These are phyloP conservation scores for Samia ricini DNA, from an alignment of 1,140 invertebrate genomes.

Conservation along the genomic window DNA sequence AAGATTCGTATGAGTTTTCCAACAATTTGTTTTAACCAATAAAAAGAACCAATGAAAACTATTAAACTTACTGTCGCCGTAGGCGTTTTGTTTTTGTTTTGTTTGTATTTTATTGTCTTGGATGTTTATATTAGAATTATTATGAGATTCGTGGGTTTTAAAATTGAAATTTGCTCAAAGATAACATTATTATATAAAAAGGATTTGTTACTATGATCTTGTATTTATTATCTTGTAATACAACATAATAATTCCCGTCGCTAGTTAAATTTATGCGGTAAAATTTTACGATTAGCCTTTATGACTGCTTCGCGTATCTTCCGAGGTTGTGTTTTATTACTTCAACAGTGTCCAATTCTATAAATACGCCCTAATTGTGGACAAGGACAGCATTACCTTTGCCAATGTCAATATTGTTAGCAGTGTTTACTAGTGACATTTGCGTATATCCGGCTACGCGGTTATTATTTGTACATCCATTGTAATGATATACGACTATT, in stretches of 20 bases:
- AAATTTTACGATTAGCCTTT: conserved; percentile 29
- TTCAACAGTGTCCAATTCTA: conserved; percentile 9
- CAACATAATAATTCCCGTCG: neutral
- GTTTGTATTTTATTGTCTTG: neutral
- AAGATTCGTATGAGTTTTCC: conserved; percentile 58
- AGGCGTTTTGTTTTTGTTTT: neutral
- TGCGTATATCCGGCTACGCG: neutral
- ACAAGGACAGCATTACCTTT: conserved; percentile 14
- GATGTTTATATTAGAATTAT: too few relatives aligned
- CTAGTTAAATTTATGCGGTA: conserved; percentile 10
- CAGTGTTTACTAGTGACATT: neutral
- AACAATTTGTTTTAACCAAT: conserved; percentile 30
- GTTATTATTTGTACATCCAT: neutral
- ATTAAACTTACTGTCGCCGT: neutral
- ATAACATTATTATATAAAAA: neutral
- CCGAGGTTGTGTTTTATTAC: conserved; percentile 33
- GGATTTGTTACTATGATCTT: too few relatives aligned
- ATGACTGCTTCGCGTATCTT: conserved; percentile 19
- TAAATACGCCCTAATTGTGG: conserved; percentile 16
- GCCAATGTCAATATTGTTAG: conserved; percentile 19
- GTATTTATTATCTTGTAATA: too few relatives aligned
- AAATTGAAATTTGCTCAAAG: neutral
- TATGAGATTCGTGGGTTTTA: too few relatives aligned
- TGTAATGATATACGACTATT: too few relatives aligned
- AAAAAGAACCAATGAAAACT: neutral